Evolutionary conservation across 2,113 vertebrate genomes (phyloP), one percentile per base, ranked within the genome.

Genomic region (Cyrtonyx montezumae): DNA sequence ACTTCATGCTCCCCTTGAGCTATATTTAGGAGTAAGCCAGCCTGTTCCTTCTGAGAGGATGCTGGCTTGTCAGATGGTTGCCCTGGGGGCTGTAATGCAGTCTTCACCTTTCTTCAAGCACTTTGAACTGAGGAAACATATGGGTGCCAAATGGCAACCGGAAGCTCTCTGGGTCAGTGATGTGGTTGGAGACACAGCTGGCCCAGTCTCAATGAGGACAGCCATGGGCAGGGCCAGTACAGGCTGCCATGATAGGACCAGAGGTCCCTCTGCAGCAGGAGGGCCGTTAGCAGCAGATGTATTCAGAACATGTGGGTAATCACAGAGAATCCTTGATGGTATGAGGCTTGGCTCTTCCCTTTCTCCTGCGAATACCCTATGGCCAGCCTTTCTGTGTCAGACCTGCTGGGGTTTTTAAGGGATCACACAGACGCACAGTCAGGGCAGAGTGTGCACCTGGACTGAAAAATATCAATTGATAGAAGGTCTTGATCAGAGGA

Each of bases 61-160:
- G 55, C 59, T 77, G 65, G 11, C 56, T 90, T 90, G 92, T 83
- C 0, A 78, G 68, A 49, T 87, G 84, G 87, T 85, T 94, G 76
- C 42, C 91, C 68, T 67, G 82, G 46, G 87, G 84, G 46, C 77
- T 94, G 68, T 87, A 91, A 90, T 70, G 42, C 68, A 88, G 91
- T 74, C 73, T 88, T 83, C 79, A 91, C 91, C 82, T 93, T 90
- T 46, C 37, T 93, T 91, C 63, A 80, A 78, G 85, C 73, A 90
- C 92, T 96, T 95, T 88, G 93, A 96, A 96, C 85, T 88, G 68
- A 85, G 85, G 82, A 95, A 96, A 96, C 95, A 95, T 76, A 94
- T 63, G 92, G 88, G 61, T 95, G 88, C 93, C 95, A 95, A 96
- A 96, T 91, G 96, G 82, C 36, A 51, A 40, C 14, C 42, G 85